Percentiles rank a stretch among this genome's conserved stretches.
Conservation (phyloP, 2,888 invertebrate genomes). For the Bugulina stolonifera region DNA sequence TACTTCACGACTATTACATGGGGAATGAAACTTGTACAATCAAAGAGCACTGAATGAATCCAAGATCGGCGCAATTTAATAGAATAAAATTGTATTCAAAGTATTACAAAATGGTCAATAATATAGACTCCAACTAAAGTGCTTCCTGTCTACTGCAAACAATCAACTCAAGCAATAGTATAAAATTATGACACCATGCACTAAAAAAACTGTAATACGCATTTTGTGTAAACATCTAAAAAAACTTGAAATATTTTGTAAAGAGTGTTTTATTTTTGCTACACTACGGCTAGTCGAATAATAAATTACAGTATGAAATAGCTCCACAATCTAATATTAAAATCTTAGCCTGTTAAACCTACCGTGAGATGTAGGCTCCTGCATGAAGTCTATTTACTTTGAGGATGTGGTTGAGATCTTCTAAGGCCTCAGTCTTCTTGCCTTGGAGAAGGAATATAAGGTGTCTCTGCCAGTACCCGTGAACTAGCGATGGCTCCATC, state of each 20-base stretch:
- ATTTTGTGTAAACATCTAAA: too few relatives aligned
- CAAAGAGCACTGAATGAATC: not conserved
- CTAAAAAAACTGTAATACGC: too few relatives aligned
- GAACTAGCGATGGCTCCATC: slow-evolving; percentile 45
- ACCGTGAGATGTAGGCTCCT: slow-evolving; percentile 50
- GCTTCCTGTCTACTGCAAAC: too few relatives aligned
- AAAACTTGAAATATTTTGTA: too few relatives aligned
- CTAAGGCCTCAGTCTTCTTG: slow-evolving; percentile 45
- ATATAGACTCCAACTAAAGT: too few relatives aligned
- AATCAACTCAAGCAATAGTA: too few relatives aligned
- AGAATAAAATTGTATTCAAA: not conserved
- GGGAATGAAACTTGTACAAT: not conserved
- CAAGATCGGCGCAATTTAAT: not conserved
- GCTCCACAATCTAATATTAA: too few relatives aligned
- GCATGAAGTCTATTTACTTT: slow-evolving; percentile 46
- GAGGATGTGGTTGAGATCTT: slow-evolving; percentile 48
- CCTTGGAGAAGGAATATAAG: slow-evolving; percentile 48
- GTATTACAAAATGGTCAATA: not conserved
- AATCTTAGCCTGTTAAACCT: too few relatives aligned
- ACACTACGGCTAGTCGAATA: too few relatives aligned
- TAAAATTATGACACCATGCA: too few relatives aligned
- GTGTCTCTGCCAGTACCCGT: slow-evolving; percentile 54
- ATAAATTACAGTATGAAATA: too few relatives aligned
- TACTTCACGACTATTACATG: not conserved
- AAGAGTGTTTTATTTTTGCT: too few relatives aligned